These are phyloP conservation scores for Cyrtodaria siliqua DNA, from an alignment of 2,888 invertebrate species.

Conservation along the genomic window DNA sequence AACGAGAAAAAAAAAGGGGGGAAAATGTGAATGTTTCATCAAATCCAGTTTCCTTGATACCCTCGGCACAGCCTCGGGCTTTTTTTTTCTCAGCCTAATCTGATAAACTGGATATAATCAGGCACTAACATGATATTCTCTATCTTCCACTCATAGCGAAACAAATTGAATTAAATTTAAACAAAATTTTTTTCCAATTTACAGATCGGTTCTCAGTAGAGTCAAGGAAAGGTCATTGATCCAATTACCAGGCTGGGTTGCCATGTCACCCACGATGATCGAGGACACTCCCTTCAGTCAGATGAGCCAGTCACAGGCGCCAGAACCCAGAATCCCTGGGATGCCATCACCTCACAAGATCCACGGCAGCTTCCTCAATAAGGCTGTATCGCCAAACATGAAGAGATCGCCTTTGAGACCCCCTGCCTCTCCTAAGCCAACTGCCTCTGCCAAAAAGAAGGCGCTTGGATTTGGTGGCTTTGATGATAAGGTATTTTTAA, in stretches of 20 bases:
- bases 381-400: slow-evolving; percentile 73
- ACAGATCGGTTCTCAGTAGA: slow-evolving; percentile 76
- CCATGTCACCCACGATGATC: slow-evolving; percentile 64
- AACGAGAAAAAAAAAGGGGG: too few relatives aligned
- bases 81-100: too few relatives aligned
- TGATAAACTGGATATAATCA: too few relatives aligned
- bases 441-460: slow-evolving; percentile 64
- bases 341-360: slow-evolving; percentile 81
- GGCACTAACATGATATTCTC: too few relatives aligned
- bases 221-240: slow-evolving; percentile 79
- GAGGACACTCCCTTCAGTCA: slow-evolving; percentile 83
- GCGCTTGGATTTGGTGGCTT: slow-evolving; percentile 55
- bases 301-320: slow-evolving; percentile 79
- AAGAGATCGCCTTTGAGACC: slow-evolving; percentile 67
- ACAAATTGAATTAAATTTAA: too few relatives aligned
- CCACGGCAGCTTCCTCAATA: slow-evolving; percentile 82
- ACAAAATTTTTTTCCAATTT: neutral
- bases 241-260: slow-evolving; percentile 79
- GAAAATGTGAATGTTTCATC: too few relatives aligned
- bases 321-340: slow-evolving; percentile 78
- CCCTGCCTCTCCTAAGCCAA: slow-evolving; percentile 28
- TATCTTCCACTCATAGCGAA: too few relatives aligned
- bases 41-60: too few relatives aligned
- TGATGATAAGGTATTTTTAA: slow-evolving; percentile 58
- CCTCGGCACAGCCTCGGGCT: too few relatives aligned